Conservation (phyloP, 2,888 invertebrate genomes). For the Rhabditoides inermis region DNA sequence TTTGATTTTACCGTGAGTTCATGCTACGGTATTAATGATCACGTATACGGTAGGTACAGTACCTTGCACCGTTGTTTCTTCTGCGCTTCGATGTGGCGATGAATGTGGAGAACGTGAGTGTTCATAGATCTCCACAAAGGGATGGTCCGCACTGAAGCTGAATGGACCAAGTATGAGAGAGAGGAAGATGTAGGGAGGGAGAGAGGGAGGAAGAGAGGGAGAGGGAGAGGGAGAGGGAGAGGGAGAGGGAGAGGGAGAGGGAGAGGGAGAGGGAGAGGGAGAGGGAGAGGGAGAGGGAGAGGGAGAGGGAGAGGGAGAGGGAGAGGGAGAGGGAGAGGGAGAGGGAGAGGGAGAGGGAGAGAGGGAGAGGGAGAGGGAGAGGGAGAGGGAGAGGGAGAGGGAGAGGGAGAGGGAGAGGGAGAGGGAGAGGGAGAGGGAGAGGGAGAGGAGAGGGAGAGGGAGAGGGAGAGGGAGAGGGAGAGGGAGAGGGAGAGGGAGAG, state of each 20-base stretch:
- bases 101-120: too few species aligned
- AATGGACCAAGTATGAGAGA: background rate
- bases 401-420: background rate
- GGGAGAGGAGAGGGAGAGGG: background rate
- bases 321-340: constrained; percentile 1
- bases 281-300: constrained; percentile 2
- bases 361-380: background rate
- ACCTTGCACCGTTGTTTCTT: too few species aligned
- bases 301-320: constrained; percentile 1
- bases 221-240: background rate
- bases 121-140: too few species aligned
- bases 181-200: background rate
- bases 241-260: background rate
- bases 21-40: too few species aligned
- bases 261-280: background rate
- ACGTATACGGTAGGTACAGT: too few species aligned
- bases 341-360: background rate
- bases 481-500: background rate
- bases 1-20: too few species aligned
- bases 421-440: background rate
- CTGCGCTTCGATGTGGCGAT: too few species aligned
- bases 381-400: background rate
- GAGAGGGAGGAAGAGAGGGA: constrained; percentile 3
- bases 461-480: background rate
- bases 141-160: too few species aligned